Percentiles rank a stretch among this genome's conserved stretches.
phyloP scores from a whole-genome alignment of 2,888 invertebrate species.

The Rosalia funebris region DNA sequence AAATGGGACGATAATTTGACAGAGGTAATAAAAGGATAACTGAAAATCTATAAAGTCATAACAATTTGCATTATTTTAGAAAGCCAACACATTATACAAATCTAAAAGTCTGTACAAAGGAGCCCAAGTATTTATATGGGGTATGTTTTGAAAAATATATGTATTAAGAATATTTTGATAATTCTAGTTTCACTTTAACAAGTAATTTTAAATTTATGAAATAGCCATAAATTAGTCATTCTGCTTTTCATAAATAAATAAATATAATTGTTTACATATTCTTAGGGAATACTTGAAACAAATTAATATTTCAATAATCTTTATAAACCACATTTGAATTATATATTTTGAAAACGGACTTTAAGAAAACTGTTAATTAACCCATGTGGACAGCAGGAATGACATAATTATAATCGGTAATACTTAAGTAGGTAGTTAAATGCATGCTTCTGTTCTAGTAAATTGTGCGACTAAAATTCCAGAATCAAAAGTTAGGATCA shows the following conservation, averaged over 20 bases:
- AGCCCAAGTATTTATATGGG: conserved; percentile 75
- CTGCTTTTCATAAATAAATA: too few species aligned
- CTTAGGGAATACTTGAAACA: too few species aligned
- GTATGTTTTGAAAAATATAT: conserved; percentile 65
- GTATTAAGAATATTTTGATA: neutral
- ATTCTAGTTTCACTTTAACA: neutral
- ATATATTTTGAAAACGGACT: too few species aligned
- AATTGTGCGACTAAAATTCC: conserved; percentile 63
- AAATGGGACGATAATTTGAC: conserved; percentile 74
- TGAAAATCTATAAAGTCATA: conserved; percentile 6
- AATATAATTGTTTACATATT: too few species aligned
- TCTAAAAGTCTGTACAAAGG: conserved; percentile 77
- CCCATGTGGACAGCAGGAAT: neutral
- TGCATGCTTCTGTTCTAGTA: conserved; percentile 63
- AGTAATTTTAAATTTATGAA: neutral
- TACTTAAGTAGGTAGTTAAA: too few species aligned
- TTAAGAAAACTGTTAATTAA: too few species aligned
- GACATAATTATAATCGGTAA: too few species aligned
- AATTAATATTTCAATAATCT: too few species aligned
- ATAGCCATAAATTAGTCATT: neutral
- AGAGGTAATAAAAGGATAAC: conserved; percentile 43
- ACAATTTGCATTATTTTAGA: conserved; percentile 51
- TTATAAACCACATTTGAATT: too few species aligned
- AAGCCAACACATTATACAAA: conserved; percentile 64
- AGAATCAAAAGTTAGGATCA: conserved; percentile 63